A percentile compares a stretch with the other conserved stretches of the same genome.
Evolutionary conservation across 2,113 vertebrate species (phyloP).

Genomic region (Phainopepla nitens): DNA sequence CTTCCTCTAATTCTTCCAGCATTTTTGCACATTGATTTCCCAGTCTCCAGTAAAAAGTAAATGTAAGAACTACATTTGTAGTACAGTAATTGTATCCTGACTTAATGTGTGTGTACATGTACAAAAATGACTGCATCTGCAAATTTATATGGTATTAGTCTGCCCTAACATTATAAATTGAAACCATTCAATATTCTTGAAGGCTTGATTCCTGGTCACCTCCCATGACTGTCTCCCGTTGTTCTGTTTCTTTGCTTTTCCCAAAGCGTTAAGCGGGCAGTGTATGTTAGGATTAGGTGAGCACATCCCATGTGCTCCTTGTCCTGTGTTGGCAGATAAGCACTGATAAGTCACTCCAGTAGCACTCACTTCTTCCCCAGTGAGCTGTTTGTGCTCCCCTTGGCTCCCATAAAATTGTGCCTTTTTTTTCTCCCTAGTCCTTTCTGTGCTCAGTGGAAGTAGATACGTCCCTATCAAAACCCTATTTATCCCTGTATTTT

Average conservation of each 20-base stretch:
- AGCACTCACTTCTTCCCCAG: background rate
- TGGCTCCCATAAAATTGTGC: background rate
- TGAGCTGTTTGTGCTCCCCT: background rate
- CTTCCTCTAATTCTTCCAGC: background rate
- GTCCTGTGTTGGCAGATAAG: background rate
- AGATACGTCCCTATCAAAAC: background rate
- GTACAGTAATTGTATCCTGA: background rate
- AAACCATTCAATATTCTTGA: background rate
- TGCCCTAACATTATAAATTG: background rate
- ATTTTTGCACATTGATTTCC: background rate
- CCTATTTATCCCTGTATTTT: background rate
- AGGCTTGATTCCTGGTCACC: background rate
- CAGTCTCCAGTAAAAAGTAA: background rate
- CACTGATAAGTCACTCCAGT: background rate
- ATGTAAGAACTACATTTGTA: background rate
- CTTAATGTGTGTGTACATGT: background rate
- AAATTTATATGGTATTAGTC: background rate
- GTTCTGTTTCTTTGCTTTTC: slow-evolving; percentile 8
- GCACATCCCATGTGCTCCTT: slow-evolving; percentile 2
- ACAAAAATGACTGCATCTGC: background rate
- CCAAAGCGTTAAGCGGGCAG: background rate
- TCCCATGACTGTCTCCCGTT: background rate
- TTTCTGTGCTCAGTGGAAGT: background rate
- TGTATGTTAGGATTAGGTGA: slow-evolving; percentile 63
- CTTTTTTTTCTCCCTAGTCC: background rate